These are phyloP conservation scores for Bombus vancouverensis DNA, from an alignment of 1,140 invertebrate species.

Conservation along the genomic window DNA sequence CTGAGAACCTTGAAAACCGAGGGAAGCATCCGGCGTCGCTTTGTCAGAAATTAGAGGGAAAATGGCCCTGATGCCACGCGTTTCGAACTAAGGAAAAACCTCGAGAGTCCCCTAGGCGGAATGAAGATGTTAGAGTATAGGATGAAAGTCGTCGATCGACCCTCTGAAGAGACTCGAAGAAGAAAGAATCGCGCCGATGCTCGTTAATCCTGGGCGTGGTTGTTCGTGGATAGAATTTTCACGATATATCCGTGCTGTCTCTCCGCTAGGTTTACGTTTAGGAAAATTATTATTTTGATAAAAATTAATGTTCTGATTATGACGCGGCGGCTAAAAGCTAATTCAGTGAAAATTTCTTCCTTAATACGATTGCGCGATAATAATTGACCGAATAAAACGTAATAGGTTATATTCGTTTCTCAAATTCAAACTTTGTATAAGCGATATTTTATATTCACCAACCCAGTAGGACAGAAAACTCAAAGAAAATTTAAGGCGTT, in stretches of 20 bases:
- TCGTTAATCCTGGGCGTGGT: conserved; percentile 44
- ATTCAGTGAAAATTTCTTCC: no score
- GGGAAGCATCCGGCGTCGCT: conserved; percentile 34
- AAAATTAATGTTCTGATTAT: no score
- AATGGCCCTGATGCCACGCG: not conserved
- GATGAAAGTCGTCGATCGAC: conserved; percentile 13
- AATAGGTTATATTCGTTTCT: no score
- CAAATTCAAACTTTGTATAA: no score
- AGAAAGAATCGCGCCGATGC: conserved; percentile 21
- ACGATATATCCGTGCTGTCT: not conserved
- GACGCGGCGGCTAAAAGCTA: no score
- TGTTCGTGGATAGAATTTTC: not conserved
- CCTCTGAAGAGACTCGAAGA: not conserved
- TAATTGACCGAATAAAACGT: no score
- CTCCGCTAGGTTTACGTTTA: not conserved
- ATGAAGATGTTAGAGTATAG: not conserved
- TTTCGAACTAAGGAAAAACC: not conserved
- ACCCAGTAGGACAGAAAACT: no score
- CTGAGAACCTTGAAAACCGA: conserved; percentile 47
- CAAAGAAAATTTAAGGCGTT: not conserved
- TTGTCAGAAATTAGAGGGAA: conserved; percentile 66
- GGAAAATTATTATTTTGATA: no score
- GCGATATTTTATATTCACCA: no score
- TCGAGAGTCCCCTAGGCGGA: not conserved
- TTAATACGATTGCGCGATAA: no score